Base-by-base conservation (phyloP, 35 echinoderm and acorn worm genomes). In the Heliocidaris tuberculata region DNA sequence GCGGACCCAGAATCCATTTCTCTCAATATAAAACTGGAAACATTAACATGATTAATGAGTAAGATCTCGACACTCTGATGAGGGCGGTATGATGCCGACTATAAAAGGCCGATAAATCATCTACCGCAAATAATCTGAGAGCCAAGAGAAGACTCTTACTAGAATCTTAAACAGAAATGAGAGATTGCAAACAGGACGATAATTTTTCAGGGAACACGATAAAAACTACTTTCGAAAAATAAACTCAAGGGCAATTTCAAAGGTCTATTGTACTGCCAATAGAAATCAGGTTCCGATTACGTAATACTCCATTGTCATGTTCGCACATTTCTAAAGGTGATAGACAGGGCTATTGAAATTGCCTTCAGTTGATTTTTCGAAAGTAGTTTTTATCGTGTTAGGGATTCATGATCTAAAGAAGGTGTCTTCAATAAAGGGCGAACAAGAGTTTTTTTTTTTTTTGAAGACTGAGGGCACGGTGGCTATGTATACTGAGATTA, bases 401-500 rank as follows among this genome's bases (percentile, higher is more conserved):
- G 31, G 31, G 85, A 10, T 86, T 86, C 85, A 10, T 86, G 85
- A 24, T 86, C 24, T 7, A 86, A 86, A 86, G 85, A 86, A 15
- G 85, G 85, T 86, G 4, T 86, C 31, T 86, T 86, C n/a, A n/a
- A n/a, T n/a, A n/a, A n/a, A n/a, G n/a, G 35, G 35, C 35, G 35
- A 1, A 42, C 35, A 42, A 42, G 85, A 47, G 87, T 31, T 13
- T 11, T 35, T 21, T 89, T 89, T 89, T 13, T 11, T 35, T 21
- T 89, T 89, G 47, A 89, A 89, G 0, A 89, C 31, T 35, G 87
- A 89, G 30, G 87, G 87, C 9, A 89, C 87, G 13, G 7, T 89
- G 7, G 87, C 87, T 48, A 47, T 89, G 5, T 31, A 89, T 89
- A 89, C 87, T 89, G 6, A 89, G 87, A 42, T 89, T 89, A n/a